Evolutionary conservation across 2,888 invertebrate genomes (phyloP).

Genomic region (Oasisia sp.): DNA sequence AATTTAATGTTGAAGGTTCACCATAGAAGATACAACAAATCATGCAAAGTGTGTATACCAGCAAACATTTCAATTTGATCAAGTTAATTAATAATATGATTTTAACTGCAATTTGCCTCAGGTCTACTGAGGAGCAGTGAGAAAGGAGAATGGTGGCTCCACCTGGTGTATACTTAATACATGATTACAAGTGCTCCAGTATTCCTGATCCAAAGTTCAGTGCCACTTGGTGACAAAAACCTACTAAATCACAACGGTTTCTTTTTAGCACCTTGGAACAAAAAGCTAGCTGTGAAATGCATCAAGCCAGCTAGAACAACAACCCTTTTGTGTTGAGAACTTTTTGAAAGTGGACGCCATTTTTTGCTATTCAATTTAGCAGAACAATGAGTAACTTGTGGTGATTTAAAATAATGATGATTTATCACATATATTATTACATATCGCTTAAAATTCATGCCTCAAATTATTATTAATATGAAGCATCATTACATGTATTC

Average conservation of each 20-base stretch:
- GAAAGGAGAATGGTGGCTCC: neutral
- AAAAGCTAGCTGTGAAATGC: neutral
- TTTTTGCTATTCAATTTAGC: too few species aligned
- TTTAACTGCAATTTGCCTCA: neutral
- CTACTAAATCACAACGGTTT: neutral
- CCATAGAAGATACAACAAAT: neutral
- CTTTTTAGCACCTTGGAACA: neutral
- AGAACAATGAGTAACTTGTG: too few species aligned
- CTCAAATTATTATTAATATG: too few species aligned
- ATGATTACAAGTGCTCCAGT: neutral
- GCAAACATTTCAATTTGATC: neutral
- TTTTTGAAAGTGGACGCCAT: too few species aligned
- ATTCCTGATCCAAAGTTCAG: neutral
- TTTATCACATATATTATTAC: too few species aligned
- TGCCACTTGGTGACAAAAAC: neutral
- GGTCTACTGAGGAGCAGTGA: neutral
- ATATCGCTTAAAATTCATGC: too few species aligned
- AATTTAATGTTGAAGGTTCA: neutral
- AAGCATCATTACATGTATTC: too few species aligned
- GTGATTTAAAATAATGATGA: too few species aligned
- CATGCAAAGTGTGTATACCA: neutral
- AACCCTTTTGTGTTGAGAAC: too few species aligned
- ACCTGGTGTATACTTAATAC: constrained; percentile 10
- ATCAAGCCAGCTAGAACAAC: neutral
- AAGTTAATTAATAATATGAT: neutral